Evolutionary conservation across 2,113 vertebrate species (phyloP).

Genomic region (Sander vitreus): DNA sequence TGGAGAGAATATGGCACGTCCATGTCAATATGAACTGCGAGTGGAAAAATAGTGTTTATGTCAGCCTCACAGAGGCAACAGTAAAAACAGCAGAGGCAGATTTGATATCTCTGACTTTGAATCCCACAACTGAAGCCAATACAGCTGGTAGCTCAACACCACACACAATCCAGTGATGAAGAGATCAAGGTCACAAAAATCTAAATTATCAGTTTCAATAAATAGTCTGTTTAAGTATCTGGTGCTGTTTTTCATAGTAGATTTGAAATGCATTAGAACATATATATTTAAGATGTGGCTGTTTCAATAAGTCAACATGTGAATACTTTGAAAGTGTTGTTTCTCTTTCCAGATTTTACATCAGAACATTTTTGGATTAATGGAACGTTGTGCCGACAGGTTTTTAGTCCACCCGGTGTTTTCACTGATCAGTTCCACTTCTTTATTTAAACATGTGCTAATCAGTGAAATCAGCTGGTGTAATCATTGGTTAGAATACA

Average conservation of each 20-base stretch:
- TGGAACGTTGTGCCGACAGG: neutral
- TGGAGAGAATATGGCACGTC: slow-evolving; percentile 3
- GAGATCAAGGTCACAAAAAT: slow-evolving; percentile 18
- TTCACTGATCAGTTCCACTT: slow-evolving; percentile 19
- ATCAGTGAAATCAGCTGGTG: slow-evolving; percentile 32
- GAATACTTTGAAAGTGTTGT: neutral
- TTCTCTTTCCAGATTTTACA: neutral
- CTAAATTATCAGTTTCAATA: neutral
- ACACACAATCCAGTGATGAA: slow-evolving; percentile 1
- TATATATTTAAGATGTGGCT: neutral
- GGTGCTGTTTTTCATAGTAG: neutral
- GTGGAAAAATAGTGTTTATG: neutral
- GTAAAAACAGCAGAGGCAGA: neutral
- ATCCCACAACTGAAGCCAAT: slow-evolving; percentile 21
- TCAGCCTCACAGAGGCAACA: slow-evolving; percentile 10
- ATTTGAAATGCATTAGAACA: neutral
- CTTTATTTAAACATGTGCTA: slow-evolving; percentile 26
- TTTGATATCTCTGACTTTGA: slow-evolving; percentile 31
- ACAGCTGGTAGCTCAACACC: slow-evolving; percentile 14
- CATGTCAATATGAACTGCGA: slow-evolving; percentile 6
- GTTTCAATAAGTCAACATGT: neutral
- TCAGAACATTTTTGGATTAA: slow-evolving; percentile 1
- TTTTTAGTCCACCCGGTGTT: slow-evolving; percentile 19
- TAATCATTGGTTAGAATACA: slow-evolving; percentile 25
- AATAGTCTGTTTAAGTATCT: neutral